Conservation (phyloP, 1,140 invertebrate species). For the Lineus longissimus region DNA sequence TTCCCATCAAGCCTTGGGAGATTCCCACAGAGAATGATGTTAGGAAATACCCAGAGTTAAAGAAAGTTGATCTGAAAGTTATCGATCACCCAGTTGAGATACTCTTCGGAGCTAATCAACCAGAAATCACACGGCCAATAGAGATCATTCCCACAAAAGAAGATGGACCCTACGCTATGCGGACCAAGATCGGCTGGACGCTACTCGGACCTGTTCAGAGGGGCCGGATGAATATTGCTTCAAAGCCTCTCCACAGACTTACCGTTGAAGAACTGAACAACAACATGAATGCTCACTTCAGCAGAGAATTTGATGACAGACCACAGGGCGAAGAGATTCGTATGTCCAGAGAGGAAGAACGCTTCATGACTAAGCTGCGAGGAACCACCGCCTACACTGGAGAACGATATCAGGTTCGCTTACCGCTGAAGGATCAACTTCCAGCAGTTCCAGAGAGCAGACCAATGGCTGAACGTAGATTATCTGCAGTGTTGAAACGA, state of each 20-base stretch:
- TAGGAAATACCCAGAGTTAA: not conserved
- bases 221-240: not conserved
- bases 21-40: not conserved
- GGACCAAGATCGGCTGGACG: not conserved
- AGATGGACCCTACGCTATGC: slow-evolving; percentile 6
- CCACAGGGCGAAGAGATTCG: slow-evolving; percentile 2
- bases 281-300: slow-evolving; percentile 1
- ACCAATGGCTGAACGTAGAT: not conserved
- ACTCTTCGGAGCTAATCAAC: not conserved
- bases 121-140: not conserved
- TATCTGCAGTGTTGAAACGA: not conserved
- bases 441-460: not conserved
- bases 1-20: not conserved
- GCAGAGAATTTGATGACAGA: slow-evolving; percentile 1
- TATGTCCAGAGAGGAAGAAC: not conserved
- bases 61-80: slow-evolving; percentile 1
- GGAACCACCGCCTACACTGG: not conserved
- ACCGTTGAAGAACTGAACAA: not conserved
- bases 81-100: not conserved
- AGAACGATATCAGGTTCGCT: not conserved
- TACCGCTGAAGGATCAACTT: not conserved
- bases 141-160: slow-evolving; percentile 3
- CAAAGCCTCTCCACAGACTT: not conserved
- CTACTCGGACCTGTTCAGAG: slow-evolving; percentile 4
- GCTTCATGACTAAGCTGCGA: not conserved